phyloP scores from a whole-genome alignment of 2,797 vertebrate genomes.

The Amazona finschi region DNA sequence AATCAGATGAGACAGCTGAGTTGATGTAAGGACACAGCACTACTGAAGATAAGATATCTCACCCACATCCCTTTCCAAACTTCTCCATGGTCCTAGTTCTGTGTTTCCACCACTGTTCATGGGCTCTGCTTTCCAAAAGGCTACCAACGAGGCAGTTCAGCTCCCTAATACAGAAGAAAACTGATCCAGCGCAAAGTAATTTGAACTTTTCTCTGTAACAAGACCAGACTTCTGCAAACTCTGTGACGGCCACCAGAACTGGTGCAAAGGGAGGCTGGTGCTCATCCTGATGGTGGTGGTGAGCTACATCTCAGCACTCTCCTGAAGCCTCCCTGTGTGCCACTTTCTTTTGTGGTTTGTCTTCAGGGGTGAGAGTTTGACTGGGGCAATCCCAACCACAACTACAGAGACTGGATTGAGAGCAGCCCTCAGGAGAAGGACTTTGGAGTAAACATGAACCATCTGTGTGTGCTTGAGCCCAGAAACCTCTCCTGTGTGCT shows the following conservation, averaged over 20 bases:
- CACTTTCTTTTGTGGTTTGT: neutral
- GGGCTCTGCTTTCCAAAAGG: neutral
- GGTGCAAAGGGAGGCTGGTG: neutral
- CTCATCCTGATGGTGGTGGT: neutral
- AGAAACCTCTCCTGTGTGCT: neutral
- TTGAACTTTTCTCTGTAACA: neutral
- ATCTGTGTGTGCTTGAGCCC: neutral
- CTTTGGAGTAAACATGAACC: neutral
- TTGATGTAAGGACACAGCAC: neutral
- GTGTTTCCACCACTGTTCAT: neutral
- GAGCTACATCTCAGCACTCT: neutral
- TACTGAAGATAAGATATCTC: neutral
- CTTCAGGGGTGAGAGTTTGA: neutral
- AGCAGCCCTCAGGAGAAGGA: neutral
- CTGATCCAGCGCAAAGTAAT: neutral
- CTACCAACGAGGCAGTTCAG: neutral
- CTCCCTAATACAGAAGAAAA: neutral
- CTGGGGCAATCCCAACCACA: neutral
- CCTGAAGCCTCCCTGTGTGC: neutral
- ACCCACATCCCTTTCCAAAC: neutral
- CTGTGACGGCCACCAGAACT: neutral
- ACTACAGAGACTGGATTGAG: neutral
- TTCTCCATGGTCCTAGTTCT: neutral
- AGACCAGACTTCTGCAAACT: neutral
- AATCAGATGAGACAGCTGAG: conserved; percentile 24